Evolutionary conservation across 2,888 invertebrate genomes (phyloP), one percentile per base, ranked within the genome.

Genomic region (Eupithecia inturbata): DNA sequence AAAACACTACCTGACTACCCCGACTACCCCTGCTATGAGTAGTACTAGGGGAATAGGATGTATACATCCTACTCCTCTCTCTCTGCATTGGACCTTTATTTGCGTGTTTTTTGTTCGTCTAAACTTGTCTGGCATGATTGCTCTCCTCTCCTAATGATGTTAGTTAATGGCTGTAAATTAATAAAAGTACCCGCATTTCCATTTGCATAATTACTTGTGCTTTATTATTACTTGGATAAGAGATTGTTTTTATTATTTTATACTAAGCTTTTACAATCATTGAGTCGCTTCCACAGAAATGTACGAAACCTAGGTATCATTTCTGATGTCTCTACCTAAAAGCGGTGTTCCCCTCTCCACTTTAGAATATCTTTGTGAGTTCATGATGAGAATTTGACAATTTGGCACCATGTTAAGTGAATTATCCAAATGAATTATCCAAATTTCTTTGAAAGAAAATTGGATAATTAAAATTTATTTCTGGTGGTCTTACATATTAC

Each of bases 151-250:
- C 68, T 63, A 66, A 68, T 49, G 66, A 69, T 36, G 64, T 71
- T 70, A 68, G 62, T 66, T 67, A 62, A 62, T 49, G 63, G 28
- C 22, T 22, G 10, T 57, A 71, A 22, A 71, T 49, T 73, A 67
- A 71, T 71, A 31, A 39, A 71, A 62, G 67, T 53, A 68, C 74
- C 71, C 74, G 68, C 71, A 74, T 74, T 66, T 49, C 26, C n/a
- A 74, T 74, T 69, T 71, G 70, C 73, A 73, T 73, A 73, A 36
- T 57, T 53, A 67, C 41, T 70, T 57, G 45, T 70, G 33, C 26
- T 66, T 36, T 62, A 57, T 60, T 60, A 28, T 64, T 31, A 36
- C 19, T 36, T 0, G 22, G 64, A 36, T 64, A 33, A 31, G n/a
- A 12, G 12, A n/a, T 36, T n/a, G n/a, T 31, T 62, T 41, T 62